These are phyloP conservation scores for Leiothrix lutea DNA, from an alignment of 2,113 vertebrate species.

Conservation along the genomic window DNA sequence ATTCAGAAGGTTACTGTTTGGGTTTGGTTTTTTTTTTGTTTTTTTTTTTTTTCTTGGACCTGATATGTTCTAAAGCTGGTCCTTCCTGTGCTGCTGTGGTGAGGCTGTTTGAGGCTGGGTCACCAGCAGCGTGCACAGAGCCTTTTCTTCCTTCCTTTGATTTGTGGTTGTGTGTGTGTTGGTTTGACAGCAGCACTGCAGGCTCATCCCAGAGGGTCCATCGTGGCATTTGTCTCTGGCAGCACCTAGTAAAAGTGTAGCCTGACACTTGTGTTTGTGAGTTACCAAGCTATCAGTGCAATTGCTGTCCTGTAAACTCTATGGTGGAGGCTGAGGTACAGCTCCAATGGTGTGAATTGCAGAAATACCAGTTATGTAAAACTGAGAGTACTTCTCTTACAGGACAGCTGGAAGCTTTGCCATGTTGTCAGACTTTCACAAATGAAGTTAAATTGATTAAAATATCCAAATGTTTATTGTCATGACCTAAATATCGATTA, in stretches of 20 bases:
- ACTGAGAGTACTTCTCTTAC: background rate
- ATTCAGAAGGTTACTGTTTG: background rate
- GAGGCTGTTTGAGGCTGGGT: background rate
- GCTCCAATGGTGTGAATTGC: background rate
- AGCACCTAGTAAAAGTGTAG: background rate
- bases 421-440: background rate
- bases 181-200: background rate
- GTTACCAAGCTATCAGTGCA: background rate
- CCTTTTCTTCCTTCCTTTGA: accelerated
- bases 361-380: background rate
- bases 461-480: background rate
- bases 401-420: background rate
- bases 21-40: too few species aligned
- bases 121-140: accelerated
- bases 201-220: background rate
- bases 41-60: too few species aligned
- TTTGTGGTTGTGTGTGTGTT: accelerated
- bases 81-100: background rate
- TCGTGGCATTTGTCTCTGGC: background rate
- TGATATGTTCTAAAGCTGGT: background rate
- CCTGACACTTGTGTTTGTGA: background rate
- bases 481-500: background rate
- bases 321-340: background rate
- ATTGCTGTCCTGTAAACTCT: too few species aligned
- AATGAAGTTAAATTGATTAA: background rate